Conservation (phyloP, 2,113 vertebrate genomes). For the Cyprinodon brontotheroides region DNA sequence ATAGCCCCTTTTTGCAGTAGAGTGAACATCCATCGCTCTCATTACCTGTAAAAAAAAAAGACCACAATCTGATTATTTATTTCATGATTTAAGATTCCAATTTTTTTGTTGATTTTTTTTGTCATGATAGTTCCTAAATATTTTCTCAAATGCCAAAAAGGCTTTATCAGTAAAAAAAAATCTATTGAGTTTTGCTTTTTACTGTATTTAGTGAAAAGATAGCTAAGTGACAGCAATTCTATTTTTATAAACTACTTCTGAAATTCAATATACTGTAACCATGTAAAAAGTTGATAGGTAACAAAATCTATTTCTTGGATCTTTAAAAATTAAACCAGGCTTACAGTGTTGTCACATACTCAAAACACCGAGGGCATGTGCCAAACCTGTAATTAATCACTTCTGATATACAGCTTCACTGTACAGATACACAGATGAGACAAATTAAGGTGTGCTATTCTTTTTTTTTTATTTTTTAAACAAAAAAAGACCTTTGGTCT, state of each 20-base stretch:
- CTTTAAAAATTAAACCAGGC: not conserved
- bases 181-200: not conserved
- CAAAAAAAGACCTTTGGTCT: not conserved
- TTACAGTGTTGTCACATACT: not conserved
- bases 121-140: not conserved
- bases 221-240: not conserved
- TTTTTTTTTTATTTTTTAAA: no score
- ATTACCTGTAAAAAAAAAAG: conserved; percentile 56
- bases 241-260: not conserved
- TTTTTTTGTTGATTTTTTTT: not conserved
- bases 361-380: not conserved
- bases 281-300: not conserved
- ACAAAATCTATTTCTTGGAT: not conserved
- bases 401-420: not conserved
- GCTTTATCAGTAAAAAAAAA: not conserved
- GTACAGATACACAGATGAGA: not conserved
- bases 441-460: not conserved
- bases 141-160: not conserved
- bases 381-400: not conserved
- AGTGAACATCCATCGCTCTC: conserved; percentile 6
- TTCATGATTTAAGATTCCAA: no score
- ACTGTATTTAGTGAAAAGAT: not conserved
- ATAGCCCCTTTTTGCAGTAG: conserved; percentile 31
- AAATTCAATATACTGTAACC: not conserved
- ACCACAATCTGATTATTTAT: not conserved